Conservation (phyloP, 2,888 invertebrate genomes). For the Diaperis boleti region DNA sequence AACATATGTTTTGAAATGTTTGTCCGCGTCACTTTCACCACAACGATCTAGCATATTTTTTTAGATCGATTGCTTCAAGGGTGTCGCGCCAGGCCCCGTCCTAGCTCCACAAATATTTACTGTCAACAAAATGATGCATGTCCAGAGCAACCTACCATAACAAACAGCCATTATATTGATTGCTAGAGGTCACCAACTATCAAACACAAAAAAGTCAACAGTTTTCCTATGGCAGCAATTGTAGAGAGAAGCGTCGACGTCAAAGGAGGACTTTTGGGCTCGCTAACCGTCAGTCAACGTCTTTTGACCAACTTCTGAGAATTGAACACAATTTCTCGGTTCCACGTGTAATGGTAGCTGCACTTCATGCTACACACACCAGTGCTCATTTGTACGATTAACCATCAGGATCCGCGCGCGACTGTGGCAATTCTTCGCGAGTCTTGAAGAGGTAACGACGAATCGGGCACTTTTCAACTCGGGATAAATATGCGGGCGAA, state of each 20-base stretch:
- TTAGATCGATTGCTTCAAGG: too few relatives aligned
- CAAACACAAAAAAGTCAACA: slow-evolving; percentile 52
- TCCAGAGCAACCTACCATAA: slow-evolving; percentile 61
- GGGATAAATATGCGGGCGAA: background rate
- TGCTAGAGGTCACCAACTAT: slow-evolving; percentile 50
- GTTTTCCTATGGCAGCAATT: slow-evolving; percentile 36
- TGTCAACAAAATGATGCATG: slow-evolving; percentile 19
- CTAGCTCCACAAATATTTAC: background rate
- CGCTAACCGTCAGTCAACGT: slow-evolving; percentile 74
- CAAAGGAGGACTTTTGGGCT: slow-evolving; percentile 45
- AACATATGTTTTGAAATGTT: too few relatives aligned
- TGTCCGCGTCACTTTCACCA: too few relatives aligned
- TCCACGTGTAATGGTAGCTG: slow-evolving; percentile 92
- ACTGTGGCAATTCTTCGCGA: slow-evolving; percentile 1
- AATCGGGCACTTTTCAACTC: background rate
- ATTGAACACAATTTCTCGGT: slow-evolving; percentile 92
- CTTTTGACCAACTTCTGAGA: slow-evolving; percentile 93
- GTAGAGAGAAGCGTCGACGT: slow-evolving; percentile 47
- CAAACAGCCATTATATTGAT: slow-evolving; percentile 60
- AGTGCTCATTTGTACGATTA: slow-evolving; percentile 62
- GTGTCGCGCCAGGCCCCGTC: background rate
- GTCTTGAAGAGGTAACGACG: background rate
- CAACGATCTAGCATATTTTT: too few relatives aligned
- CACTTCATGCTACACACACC: slow-evolving; percentile 73
- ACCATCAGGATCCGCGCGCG: slow-evolving; percentile 55